Percentiles rank a stretch among this genome's conserved stretches.
Conservation (phyloP, 2,113 vertebrate species). For the Nymphicus hollandicus region DNA sequence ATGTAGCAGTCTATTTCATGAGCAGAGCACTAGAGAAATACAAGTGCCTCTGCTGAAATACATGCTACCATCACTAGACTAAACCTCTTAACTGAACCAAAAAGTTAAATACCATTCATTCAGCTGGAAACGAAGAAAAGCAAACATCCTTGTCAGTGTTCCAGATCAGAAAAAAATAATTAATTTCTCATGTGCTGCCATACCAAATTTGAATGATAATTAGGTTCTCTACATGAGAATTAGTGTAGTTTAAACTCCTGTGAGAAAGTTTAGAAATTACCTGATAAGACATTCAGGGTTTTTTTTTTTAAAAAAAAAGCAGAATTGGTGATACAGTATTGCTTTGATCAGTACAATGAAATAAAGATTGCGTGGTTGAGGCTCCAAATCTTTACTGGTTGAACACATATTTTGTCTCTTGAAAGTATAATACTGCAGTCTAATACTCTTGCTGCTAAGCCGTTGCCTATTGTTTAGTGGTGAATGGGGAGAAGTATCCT, state of each 20-base stretch:
- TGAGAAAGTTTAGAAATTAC: not conserved
- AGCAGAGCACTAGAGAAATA: conserved; percentile 1
- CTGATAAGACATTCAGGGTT: not conserved
- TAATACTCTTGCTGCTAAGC: not conserved
- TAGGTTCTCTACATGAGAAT: not conserved
- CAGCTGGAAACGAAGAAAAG: not conserved
- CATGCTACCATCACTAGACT: not conserved
- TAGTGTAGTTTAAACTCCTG: not conserved
- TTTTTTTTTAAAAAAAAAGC: not conserved
- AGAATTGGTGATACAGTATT: not conserved
- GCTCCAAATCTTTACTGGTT: not conserved
- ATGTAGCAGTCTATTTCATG: conserved; percentile 19
- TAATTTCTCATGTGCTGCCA: not conserved
- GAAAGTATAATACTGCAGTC: not conserved
- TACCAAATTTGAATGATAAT: not conserved
- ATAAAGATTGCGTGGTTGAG: not conserved
- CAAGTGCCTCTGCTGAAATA: not conserved
- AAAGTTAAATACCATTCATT: not conserved
- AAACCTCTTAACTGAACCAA: not conserved
- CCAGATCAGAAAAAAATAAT: not conserved
- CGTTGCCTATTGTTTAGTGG: not conserved
- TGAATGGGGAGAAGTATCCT: not conserved
- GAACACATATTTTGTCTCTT: not conserved
- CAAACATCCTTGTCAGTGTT: not conserved
- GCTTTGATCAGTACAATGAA: not conserved